Evolutionary conservation across 2,113 vertebrate genomes (phyloP).

Genomic region (Myodes glareolus): DNA sequence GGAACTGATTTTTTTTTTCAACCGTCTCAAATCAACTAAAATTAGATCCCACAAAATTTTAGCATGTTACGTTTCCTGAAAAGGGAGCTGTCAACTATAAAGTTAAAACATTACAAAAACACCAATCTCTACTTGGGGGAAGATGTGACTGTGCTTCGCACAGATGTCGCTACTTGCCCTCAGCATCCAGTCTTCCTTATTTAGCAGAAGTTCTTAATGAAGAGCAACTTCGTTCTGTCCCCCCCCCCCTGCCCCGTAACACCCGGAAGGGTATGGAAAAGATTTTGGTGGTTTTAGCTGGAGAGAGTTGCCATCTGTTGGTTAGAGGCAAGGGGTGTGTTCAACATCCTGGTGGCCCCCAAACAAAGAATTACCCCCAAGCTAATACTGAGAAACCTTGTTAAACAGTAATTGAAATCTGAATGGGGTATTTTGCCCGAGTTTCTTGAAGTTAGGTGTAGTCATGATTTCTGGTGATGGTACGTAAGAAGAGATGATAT

Average conservation of each 20-base stretch:
- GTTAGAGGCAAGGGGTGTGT: background rate
- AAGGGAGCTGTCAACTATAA: background rate
- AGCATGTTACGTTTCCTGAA: background rate
- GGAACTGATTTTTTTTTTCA: slow-evolving; percentile 21
- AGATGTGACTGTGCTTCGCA: background rate
- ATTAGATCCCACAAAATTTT: background rate
- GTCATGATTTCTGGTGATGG: background rate
- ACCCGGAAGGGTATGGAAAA: background rate
- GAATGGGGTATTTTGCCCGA: background rate
- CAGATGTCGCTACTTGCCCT: background rate
- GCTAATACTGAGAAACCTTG: background rate
- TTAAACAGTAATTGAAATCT: background rate
- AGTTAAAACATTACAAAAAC: background rate
- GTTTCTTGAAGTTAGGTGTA: background rate
- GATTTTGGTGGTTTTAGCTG: background rate
- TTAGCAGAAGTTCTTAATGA: background rate
- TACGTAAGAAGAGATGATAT: background rate
- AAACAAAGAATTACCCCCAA: background rate
- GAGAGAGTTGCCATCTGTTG: background rate
- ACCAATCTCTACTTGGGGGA: background rate
- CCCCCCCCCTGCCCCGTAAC: background rate
- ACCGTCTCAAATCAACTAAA: slow-evolving; percentile 23
- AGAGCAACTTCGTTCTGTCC: background rate
- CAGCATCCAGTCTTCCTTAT: background rate
- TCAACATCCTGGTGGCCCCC: background rate